These are phyloP conservation scores for Xestoiulus laeticollis DNA, from an alignment of 2,888 invertebrate genomes.

Conservation along the genomic window DNA sequence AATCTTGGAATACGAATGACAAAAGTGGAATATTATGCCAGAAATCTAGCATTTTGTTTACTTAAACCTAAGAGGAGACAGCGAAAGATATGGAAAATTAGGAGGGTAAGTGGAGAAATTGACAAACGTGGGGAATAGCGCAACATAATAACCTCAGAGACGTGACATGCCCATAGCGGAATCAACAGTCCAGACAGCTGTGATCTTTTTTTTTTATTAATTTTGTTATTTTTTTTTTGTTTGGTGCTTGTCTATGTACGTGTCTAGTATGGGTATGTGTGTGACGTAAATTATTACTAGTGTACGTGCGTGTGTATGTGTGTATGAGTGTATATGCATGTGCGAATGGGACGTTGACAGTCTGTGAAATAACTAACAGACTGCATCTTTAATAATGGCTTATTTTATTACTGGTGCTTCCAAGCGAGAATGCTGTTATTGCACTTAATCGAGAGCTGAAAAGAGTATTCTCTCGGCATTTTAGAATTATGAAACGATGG, in stretches of 20 bases:
- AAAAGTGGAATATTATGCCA: neutral
- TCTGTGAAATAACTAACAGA: neutral
- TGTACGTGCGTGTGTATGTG: constrained; percentile 5
- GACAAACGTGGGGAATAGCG: neutral
- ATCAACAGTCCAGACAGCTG: constrained; percentile 24
- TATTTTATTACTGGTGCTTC: constrained; percentile 9
- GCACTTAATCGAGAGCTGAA: too few species aligned
- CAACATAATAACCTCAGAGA: constrained; percentile 11
- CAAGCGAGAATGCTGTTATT: neutral
- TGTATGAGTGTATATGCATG: too few species aligned
- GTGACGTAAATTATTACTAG: neutral
- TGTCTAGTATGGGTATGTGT: neutral
- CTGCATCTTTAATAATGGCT: neutral
- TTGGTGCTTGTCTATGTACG: neutral
- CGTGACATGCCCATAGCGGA: neutral
- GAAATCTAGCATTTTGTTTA: neutral
- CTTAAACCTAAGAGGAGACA: neutral
- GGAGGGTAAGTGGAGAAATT: constrained; percentile 2
- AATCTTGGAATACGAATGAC: constrained; percentile 78
- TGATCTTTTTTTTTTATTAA: constrained; percentile 41
- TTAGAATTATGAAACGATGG: too few species aligned
- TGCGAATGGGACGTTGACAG: neutral
- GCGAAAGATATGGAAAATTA: neutral
- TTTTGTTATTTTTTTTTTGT: neutral
- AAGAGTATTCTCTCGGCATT: too few species aligned